Base-by-base conservation (phyloP, 2,113 vertebrate genomes). In the Oceanodroma tethys region DNA sequence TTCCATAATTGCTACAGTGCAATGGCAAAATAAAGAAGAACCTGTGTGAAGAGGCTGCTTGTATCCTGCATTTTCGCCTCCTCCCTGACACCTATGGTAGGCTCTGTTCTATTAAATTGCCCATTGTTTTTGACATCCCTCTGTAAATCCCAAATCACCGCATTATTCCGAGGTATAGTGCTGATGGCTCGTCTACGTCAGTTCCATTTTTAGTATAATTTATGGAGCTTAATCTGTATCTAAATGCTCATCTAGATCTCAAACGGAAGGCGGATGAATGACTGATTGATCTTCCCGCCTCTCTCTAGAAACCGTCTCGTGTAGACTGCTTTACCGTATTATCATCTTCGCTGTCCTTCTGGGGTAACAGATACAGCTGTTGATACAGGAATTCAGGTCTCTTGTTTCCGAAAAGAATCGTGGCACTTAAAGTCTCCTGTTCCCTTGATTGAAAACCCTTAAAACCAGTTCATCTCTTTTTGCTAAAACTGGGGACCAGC, bases 171-270 rank as follows among this genome's bases (percentile, higher is more conserved):
- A 95, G 79, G 63, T 70, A 53, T 56, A 16, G 58, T 6, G 42
- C 50, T 94, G 90, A 90, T 78, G 88, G 85, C 67, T 90, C 59
- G 27, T 78, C 91, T 42, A 91, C 3, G 68, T 89, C 93, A 95
- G 89, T n/a, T 90, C 95, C 82, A 95, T 92, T 96, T 97, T 96
- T 93, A 94, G 92, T 55, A n/a, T 70, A 86, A 97, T 86, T 97
- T 93, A 83, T 92, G 94, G 56, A 71, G 92, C 82, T 90, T 94
- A 83, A 90, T 95, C 81, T 93, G 58, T 86, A 42, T 62, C 91
- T 75, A 76, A 90, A 30, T 17, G n/a, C 85, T 93, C 42, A 90
- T 95, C 85, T 76, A 88, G 82, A 96, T 86, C 93, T 86, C 93
- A 93, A 95, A 95, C 63, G 79, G 81, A 90, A 91, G 78, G 84